Conservation (phyloP, 2,797 vertebrate genomes). For the Echiichthys vipera region DNA sequence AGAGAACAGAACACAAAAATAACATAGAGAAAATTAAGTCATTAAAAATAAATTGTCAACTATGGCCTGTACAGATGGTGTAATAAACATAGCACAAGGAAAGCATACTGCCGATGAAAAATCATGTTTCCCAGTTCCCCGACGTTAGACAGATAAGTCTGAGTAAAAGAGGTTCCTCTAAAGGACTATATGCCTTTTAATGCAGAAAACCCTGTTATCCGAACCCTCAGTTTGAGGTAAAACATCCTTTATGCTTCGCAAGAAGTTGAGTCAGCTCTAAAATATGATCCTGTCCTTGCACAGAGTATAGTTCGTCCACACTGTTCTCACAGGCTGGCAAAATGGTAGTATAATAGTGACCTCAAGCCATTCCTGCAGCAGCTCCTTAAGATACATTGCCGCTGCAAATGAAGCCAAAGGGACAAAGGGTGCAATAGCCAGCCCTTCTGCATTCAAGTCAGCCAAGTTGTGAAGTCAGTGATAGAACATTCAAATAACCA, state of each 20-base stretch:
- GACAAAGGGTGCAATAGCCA: background rate
- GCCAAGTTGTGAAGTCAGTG: background rate
- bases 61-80: constrained; percentile 15
- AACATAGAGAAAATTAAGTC: too few relatives aligned
- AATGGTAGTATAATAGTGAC: constrained; percentile 41
- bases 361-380: constrained; percentile 43
- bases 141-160: constrained; percentile 5
- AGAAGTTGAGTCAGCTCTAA: constrained; percentile 46
- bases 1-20: too few relatives aligned
- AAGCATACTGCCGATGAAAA: constrained; percentile 30
- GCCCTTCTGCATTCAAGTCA: constrained; percentile 2
- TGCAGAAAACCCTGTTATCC: constrained; percentile 30
- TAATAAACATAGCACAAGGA: constrained; percentile 29
- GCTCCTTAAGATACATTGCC: background rate
- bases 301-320: background rate
- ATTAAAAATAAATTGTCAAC: too few relatives aligned
- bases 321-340: constrained; percentile 25
- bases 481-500: background rate
- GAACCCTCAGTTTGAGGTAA: constrained; percentile 20
- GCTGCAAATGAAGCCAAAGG: background rate
- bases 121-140: background rate
- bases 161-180: constrained; percentile 3
- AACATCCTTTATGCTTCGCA: constrained; percentile 29
- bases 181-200: background rate
- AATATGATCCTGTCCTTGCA: constrained; percentile 50